Base-by-base conservation (phyloP, 2,888 invertebrate genomes). In the Punctoribates punctum region DNA sequence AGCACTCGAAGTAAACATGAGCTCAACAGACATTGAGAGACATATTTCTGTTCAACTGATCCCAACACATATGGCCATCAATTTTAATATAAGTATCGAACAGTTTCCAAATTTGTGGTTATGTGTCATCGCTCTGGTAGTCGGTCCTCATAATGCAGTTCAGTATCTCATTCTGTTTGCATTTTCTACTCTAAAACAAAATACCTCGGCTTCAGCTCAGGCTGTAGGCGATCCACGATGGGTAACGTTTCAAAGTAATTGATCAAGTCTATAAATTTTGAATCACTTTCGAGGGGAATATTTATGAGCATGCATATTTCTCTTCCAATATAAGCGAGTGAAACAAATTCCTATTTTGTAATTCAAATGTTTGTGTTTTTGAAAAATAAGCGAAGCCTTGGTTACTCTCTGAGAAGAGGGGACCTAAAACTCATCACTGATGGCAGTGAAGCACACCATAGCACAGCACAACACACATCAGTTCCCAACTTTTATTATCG, bases 21-120 rank as follows among this genome's bases (percentile, higher is more conserved):
- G 20, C 9, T 54, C 20, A 54, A 20, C 15, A n/a, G n/a, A n/a
- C 13, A 20, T n/a, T n/a, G 54, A 54, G n/a, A 54, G 8, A 54
- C 20, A n/a, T 54, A n/a, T n/a, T 54, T 54, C 8, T 54, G 34
- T 34, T 34, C 34, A 34, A n/a, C n/a, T 54, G 54, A 54, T 54
- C 54, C 25, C 29, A 25, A 29, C 27, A 60, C 25, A 60, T 27
- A 60, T 60, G 60, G 27, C 60, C 13, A 60, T 60, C 60, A 60
- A 60, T 60, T 60, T 60, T 60, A 60, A 60, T 60, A 60, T 60
- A 60, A 60, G 13, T 60, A 27, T 60, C 60, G 23, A 9, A 27
- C 6, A 60, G 17, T 25, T 15, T 13, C 27, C n/a, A 25, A 60
- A 60, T 60, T 60, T 60, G 60, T 60, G 60, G 60, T 60, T 60